These are phyloP conservation scores for Synergus itoensis DNA, from an alignment of 2,888 invertebrate species.

Conservation along the genomic window DNA sequence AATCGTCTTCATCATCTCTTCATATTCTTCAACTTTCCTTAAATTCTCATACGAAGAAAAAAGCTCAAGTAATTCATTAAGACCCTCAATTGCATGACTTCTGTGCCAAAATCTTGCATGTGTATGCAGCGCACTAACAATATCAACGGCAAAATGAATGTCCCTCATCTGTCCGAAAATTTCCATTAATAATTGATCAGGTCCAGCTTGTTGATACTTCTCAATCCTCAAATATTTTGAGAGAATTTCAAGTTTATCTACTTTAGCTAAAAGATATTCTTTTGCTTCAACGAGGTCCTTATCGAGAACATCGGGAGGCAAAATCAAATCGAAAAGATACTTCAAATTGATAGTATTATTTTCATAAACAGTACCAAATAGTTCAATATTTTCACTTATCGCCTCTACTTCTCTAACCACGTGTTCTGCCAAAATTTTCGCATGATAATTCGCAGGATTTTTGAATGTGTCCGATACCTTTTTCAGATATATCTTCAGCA, in stretches of 20 bases:
- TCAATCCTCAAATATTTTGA: slow-evolving; percentile 55
- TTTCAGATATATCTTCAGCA: slow-evolving; percentile 53
- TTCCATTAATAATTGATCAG: slow-evolving; percentile 60
- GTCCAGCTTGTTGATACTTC: slow-evolving; percentile 58
- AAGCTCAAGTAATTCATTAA: slow-evolving; percentile 57
- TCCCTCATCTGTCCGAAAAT: slow-evolving; percentile 60
- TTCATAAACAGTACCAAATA: slow-evolving; percentile 61
- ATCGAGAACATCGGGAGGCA: slow-evolving; percentile 60
- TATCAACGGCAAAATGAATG: slow-evolving; percentile 55
- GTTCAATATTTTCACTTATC: slow-evolving; percentile 60
- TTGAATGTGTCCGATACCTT: background rate
- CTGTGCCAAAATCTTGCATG: slow-evolving; percentile 61
- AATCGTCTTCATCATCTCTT: slow-evolving; percentile 37
- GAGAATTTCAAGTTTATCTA: slow-evolving; percentile 50
- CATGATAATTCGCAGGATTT: slow-evolving; percentile 33
- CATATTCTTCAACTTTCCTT: slow-evolving; percentile 41
- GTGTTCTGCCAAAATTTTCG: slow-evolving; percentile 52
- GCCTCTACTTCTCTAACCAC: slow-evolving; percentile 55
- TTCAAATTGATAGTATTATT: slow-evolving; percentile 57
- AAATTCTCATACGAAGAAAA: slow-evolving; percentile 57
- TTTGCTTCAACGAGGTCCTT: slow-evolving; percentile 58
- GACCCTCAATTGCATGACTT: slow-evolving; percentile 55
- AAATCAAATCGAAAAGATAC: slow-evolving; percentile 60
- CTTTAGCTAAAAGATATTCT: slow-evolving; percentile 53
- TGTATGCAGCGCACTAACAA: slow-evolving; percentile 54